Evolutionary conservation across 2,113 vertebrate genomes (phyloP).

Genomic region (Melanotaenia duboulayi): DNA sequence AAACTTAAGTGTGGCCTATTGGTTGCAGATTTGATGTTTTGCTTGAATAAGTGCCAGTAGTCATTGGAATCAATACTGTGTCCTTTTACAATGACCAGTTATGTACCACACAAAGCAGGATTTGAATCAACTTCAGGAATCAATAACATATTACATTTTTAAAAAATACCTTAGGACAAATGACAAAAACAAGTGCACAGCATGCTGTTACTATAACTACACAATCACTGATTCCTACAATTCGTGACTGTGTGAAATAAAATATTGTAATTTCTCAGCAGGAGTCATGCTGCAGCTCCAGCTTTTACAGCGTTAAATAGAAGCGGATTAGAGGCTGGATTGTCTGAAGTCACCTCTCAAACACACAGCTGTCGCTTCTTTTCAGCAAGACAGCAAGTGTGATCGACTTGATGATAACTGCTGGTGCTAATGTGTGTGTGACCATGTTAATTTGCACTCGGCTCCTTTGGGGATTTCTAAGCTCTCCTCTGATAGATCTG

Average conservation of each 20-base stretch:
- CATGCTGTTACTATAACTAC: background rate
- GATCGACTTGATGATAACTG: conserved; percentile 58
- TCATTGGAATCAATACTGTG: conserved; percentile 15
- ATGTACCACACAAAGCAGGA: background rate
- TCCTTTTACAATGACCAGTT: conserved; percentile 24
- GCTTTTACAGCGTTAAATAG: conserved; percentile 6
- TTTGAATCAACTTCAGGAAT: background rate
- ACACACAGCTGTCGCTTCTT: conserved; percentile 51
- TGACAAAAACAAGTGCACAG: background rate
- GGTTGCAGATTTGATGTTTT: conserved; percentile 15
- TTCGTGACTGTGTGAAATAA: too few species aligned
- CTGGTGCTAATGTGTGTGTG: conserved; percentile 67
- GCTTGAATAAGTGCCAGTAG: background rate
- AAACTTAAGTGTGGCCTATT: background rate
- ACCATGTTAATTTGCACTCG: conserved; percentile 62
- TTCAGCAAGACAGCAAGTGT: conserved; percentile 27
- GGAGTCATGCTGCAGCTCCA: conserved; percentile 5
- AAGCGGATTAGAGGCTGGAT: conserved; percentile 37
- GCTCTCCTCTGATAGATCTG: conserved; percentile 62
- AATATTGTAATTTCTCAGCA: conserved; percentile 13
- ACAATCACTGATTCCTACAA: background rate
- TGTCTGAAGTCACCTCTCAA: conserved; percentile 40
- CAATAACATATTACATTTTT: too few species aligned
- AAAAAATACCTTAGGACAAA: too few species aligned
- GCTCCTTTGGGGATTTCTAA: conserved; percentile 53